Conservation (phyloP, 1,140 invertebrate species). For the Odontomachus brunneus region DNA sequence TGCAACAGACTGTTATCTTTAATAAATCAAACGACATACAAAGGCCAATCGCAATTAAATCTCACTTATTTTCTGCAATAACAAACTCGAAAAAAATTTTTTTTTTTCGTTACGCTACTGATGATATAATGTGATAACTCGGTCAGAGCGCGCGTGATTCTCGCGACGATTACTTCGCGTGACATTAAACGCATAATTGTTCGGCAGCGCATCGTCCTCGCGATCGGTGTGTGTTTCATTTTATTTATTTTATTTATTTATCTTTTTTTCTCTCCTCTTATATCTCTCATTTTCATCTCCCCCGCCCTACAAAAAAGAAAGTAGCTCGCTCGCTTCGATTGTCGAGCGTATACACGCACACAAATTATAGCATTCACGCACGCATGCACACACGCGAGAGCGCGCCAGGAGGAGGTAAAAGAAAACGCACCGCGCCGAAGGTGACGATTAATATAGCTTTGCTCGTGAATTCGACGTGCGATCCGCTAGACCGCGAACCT, state of each 20-base stretch:
- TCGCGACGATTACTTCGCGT: conserved; percentile 29
- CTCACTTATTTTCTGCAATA: conserved; percentile 56
- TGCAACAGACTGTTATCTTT: conserved; percentile 61
- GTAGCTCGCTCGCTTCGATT: conserved; percentile 63
- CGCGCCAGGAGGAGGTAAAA: conserved; percentile 65
- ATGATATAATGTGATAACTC: conserved; percentile 53
- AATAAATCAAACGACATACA: conserved; percentile 62
- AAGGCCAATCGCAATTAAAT: conserved; percentile 57
- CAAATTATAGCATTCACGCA: conserved; percentile 68
- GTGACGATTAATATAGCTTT: conserved; percentile 14
- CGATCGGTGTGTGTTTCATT: conserved; percentile 16
- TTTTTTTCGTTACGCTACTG: conserved; percentile 42
- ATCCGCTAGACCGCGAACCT: conserved; percentile 30
- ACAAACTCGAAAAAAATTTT: conserved; percentile 55
- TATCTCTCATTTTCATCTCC: conserved; percentile 14
- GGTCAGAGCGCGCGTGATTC: conserved; percentile 27
- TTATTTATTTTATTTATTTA: background rate
- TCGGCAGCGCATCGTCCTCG: conserved; percentile 66
- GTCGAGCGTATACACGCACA: conserved; percentile 70
- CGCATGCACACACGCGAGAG: conserved; percentile 70
- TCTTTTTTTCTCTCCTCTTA: conserved; percentile 17
- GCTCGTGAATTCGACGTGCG: background rate
- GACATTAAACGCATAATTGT: conserved; percentile 6
- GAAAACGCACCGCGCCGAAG: conserved; percentile 30
- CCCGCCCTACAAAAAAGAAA: conserved; percentile 44